Evolutionary conservation across 2,888 invertebrate genomes (phyloP).

Genomic region (Tetropium fuscum): DNA sequence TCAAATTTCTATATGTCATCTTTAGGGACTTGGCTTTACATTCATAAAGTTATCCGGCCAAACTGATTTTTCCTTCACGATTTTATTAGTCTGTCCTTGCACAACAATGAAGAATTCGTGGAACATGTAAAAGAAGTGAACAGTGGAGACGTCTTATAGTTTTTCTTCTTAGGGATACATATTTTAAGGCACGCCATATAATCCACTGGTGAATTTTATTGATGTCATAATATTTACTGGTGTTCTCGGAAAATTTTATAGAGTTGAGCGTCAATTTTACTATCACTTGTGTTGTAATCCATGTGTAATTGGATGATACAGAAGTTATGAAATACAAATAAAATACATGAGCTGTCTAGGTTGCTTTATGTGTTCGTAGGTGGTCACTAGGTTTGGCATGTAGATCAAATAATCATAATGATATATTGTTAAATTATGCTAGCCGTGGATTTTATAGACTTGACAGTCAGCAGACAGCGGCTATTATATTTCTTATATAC

Average conservation of each 20-base stretch:
- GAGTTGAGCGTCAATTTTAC: conserved; percentile 22
- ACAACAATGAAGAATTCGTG: too few relatives aligned
- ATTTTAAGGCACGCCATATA: conserved; percentile 15
- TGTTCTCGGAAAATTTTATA: conserved; percentile 28
- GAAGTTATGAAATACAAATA: conserved; percentile 17
- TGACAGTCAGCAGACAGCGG: conserved; percentile 1
- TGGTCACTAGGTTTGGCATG: conserved; percentile 12
- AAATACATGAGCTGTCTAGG: conserved; percentile 1
- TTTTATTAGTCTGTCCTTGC: background rate
- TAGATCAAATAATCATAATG: conserved; percentile 12
- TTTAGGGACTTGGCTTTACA: conserved; percentile 51
- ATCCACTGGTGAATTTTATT: conserved; percentile 21
- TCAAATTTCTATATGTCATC: conserved; percentile 63
- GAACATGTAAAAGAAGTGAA: conserved; percentile 1
- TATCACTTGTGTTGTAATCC: conserved; percentile 25
- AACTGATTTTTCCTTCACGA: conserved; percentile 12
- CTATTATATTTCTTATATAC: too few relatives aligned
- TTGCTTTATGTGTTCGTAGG: conserved; percentile 14
- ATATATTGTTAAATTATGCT: conserved; percentile 8
- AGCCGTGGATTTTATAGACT: background rate
- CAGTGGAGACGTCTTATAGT: background rate
- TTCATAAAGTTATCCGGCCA: conserved; percentile 35
- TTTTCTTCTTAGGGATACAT: background rate
- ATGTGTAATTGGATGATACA: conserved; percentile 26
- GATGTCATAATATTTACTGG: conserved; percentile 25